Evolutionary conservation across 2,888 invertebrate genomes (phyloP).

Genomic region (Clunio marinus): DNA sequence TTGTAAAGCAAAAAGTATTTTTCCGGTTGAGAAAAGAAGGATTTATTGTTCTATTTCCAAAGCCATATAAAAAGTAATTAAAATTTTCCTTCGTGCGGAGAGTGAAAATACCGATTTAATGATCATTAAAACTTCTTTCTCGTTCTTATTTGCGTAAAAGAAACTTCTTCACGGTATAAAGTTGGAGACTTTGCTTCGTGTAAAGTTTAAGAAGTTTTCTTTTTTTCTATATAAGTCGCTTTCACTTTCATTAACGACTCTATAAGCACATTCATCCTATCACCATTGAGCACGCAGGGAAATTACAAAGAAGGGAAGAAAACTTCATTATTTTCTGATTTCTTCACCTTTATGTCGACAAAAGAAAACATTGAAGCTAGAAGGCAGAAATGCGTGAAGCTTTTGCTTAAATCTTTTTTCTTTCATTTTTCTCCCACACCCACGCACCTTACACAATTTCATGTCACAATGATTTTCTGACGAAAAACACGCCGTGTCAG

Average conservation of each 20-base stretch:
- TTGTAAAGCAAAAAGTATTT: too few relatives aligned
- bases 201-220: too few relatives aligned
- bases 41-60: neutral
- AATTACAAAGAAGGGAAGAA: neutral
- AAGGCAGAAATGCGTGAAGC: neutral
- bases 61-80: constrained; percentile 21
- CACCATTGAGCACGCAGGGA: too few relatives aligned
- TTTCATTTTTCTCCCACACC: neutral
- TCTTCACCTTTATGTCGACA: neutral
- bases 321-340: neutral
- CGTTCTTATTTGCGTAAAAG: too few relatives aligned
- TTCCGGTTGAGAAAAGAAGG: neutral
- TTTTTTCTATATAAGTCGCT: too few relatives aligned
- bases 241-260: too few relatives aligned
- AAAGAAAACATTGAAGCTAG: neutral
- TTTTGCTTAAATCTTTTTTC: neutral
- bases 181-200: too few relatives aligned
- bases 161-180: too few relatives aligned
- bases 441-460: neutral
- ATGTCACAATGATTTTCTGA: constrained; percentile 13
- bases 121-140: neutral
- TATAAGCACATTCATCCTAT: too few relatives aligned
- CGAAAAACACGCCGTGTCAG: neutral
- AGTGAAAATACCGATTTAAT: neutral
- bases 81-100: constrained; percentile 10